Evolutionary conservation across 2,888 invertebrate species (phyloP).

Genomic region (Heliconius erato): DNA sequence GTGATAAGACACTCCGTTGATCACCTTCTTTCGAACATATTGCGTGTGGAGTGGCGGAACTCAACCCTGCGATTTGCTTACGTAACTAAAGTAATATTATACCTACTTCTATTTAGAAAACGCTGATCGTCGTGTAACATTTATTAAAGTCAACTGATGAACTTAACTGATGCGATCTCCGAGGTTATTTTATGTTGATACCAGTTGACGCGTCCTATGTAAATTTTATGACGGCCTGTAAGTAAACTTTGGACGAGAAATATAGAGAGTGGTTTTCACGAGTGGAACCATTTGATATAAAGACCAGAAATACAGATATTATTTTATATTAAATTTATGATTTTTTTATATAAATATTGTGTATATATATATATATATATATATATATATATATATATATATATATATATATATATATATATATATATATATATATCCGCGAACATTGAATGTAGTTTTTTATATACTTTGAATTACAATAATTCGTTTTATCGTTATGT

Average conservation of each 20-base stretch:
- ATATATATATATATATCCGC: too few relatives aligned
- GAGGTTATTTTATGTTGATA: conserved; percentile 45
- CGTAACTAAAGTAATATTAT: not conserved
- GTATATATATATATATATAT: too few relatives aligned
- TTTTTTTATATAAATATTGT: too few relatives aligned
- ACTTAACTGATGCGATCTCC: conserved; percentile 30
- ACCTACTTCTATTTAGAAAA: conserved; percentile 3
- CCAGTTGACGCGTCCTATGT: conserved; percentile 68
- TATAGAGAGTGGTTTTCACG: conserved; percentile 30
- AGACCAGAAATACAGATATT: conserved; percentile 8
- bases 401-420: too few relatives aligned
- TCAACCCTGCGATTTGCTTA: too few relatives aligned
- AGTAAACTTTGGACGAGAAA: conserved; percentile 59
- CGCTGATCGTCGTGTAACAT: conserved; percentile 26
- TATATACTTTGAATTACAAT: not conserved
- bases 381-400: too few relatives aligned
- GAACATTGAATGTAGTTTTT: not conserved
- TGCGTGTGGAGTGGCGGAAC: too few relatives aligned
- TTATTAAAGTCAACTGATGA: conserved; percentile 25
- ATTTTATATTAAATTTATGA: conserved; percentile 2
- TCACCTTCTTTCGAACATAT: too few relatives aligned
- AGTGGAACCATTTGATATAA: conserved; percentile 28
- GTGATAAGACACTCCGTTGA: too few relatives aligned
- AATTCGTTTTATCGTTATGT: too few relatives aligned
- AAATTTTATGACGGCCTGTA: conserved; percentile 78